phyloP scores from a whole-genome alignment of 2,888 invertebrate genomes.

The Tridacna gigas region DNA sequence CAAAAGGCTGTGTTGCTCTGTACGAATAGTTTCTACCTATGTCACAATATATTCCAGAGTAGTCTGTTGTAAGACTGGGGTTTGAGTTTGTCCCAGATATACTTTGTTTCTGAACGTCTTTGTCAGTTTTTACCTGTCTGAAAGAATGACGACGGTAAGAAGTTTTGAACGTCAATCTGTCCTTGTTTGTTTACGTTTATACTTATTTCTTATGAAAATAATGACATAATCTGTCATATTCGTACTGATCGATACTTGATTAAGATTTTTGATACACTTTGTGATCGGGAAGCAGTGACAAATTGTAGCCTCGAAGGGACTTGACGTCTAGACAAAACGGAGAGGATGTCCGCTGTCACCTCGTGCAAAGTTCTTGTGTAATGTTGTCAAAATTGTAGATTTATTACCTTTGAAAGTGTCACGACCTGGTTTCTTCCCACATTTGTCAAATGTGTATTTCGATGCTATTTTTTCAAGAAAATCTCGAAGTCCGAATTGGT shows the following conservation, averaged over 20 bases:
- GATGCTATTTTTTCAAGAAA: background rate
- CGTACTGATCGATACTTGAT: constrained; percentile 61
- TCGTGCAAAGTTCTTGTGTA: constrained; percentile 30
- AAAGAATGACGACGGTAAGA: too few relatives aligned
- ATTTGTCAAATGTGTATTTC: constrained; percentile 46
- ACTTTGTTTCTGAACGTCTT: too few relatives aligned
- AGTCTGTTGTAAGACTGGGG: too few relatives aligned
- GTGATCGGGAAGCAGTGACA: constrained; percentile 40
- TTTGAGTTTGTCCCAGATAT: too few relatives aligned
- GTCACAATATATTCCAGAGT: too few relatives aligned
- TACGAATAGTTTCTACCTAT: too few relatives aligned
- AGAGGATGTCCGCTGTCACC: constrained; percentile 45
- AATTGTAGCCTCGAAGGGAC: constrained; percentile 32
- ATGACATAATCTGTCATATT: constrained; percentile 43
- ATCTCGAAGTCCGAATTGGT: too few relatives aligned
- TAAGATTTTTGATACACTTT: constrained; percentile 40
- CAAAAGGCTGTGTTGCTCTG: too few relatives aligned
- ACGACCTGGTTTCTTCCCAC: constrained; percentile 49
- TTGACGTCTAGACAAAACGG: constrained; percentile 37
- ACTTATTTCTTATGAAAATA: constrained; percentile 44
- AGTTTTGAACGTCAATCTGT: constrained; percentile 9
- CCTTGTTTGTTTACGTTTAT: constrained; percentile 20
- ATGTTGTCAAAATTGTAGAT: constrained; percentile 40
- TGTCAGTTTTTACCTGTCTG: too few relatives aligned
- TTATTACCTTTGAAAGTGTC: constrained; percentile 47